Base-by-base conservation (phyloP, 2,888 invertebrate species). In the Aphodius granarius region DNA sequence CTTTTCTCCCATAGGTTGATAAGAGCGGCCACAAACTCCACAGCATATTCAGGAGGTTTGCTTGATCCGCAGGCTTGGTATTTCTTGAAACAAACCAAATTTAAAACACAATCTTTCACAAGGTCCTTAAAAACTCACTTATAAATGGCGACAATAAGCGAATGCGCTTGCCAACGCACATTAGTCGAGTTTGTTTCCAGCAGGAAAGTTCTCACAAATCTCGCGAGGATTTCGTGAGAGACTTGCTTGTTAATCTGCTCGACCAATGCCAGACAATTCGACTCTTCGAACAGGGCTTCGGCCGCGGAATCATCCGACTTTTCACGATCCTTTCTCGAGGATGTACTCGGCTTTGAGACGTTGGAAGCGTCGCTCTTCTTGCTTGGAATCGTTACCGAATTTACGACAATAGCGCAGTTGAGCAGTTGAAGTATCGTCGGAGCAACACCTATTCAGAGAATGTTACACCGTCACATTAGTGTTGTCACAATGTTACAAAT, bases 91-190 rank as follows among this genome's bases (percentile, higher is more conserved):
- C 13, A 64, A 73, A 65, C n/a, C n/a, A n/a, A n/a, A n/a, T 9
- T 65, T 18, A n/a, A 43, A 72, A 70, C 21, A 68, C 23, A 18
- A 64, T 65, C 18, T 20, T 15, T 16, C 16, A 20, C 5, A 19
- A 15, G 2, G 15, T 21, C 0, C 9, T 19, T 9, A 43, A 22
- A 18, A 65, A 86, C 90, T 88, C 85, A 92, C 91, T 94, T 94
- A 85, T 96, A 96, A 79, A 97, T 92, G 0, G 96, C 94, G 21
- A 94, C 89, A 43, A 96, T 89, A 1, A 97, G 88, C 0, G 95
- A 94, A 86, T 99, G 98, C 0, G 97, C 97, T 87, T 98, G 97
- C 98, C 98, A 98, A 76, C 99, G 93, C 13, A 97, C 94, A 19
- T 94, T 93, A 0, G 97, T 96, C 6, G 95, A 94, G 85, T 98